Evolutionary conservation across 2,888 invertebrate species (phyloP), one percentile per base, ranked within the genome.

Genomic region (Pinctada fucata): DNA sequence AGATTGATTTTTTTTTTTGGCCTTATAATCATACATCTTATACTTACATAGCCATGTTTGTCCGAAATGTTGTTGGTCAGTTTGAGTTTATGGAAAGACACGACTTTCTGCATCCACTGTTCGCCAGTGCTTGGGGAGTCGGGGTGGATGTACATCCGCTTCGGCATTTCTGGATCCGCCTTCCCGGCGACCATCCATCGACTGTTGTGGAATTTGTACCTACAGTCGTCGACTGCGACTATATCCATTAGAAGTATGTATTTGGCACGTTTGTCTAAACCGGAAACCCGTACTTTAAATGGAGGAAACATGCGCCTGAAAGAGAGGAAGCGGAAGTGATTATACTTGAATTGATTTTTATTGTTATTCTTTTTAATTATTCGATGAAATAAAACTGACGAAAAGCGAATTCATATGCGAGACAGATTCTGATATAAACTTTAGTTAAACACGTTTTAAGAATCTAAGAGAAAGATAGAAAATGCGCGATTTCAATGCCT

Each of bases 31-130:
- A 58, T 58, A 58, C 13, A 58, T 58, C 58, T 58, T 10, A 31
- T 76, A 99, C 99, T 98, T 96, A 99, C 99, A 96, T 98, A 99
- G 95, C 98, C 99, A 95, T 99, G 98, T 95, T 99, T 99, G 95
- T 99, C 99, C 94, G 98, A 97, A 94, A 99, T 99, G 95, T 99
- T 99, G 95, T 99, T 99, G 93, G 99, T 99, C 93, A 99, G 95
- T 94, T 99, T 99, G 93, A 99, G 95, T 93, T 99, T 99, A 95
- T 99, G 99, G 95, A 99, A 99, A 92, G 98, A 98, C 90, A 99
- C 98, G 89, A 98, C 97, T 94, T 99, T 99, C 94, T 98, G 98
- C 99, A 99, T 99, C 99, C 99, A 99, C 93, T 99, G 98, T 93
- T 89, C 89, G 3, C 82, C 99, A 97, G 87, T 98, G 97, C 85